Conservation (phyloP, 2,797 vertebrate species). For the Oophaga sylvatica region DNA sequence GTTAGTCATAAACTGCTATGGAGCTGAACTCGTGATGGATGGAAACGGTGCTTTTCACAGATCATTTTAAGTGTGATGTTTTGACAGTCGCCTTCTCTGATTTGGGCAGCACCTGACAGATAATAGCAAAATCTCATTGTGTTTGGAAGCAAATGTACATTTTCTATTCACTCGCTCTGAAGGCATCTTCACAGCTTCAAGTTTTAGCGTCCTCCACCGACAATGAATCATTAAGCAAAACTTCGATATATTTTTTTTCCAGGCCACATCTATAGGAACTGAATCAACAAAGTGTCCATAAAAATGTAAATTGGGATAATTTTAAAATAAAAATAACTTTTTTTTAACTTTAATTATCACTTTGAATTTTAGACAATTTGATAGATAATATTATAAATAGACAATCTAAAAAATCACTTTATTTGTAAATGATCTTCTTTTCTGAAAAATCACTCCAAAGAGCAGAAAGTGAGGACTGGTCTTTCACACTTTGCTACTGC, state of each 20-base stretch:
- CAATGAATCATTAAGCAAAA: neutral
- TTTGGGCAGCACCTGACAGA: slow-evolving; percentile 17
- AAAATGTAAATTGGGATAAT: neutral
- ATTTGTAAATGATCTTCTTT: too few species aligned
- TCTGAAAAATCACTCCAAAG: too few species aligned
- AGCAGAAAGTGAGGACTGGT: too few species aligned
- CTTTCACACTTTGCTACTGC: too few species aligned
- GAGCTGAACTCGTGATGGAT: neutral
- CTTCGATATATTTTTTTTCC: neutral
- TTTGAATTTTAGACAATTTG: too few species aligned
- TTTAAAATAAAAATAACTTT: neutral
- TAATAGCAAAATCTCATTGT: slow-evolving; percentile 3
- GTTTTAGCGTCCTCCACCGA: neutral
- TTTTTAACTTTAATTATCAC: too few species aligned
- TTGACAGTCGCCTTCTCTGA: slow-evolving; percentile 28
- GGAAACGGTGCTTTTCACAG: neutral
- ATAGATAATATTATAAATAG: too few species aligned
- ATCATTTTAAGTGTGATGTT: slow-evolving; percentile 2
- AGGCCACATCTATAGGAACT: neutral
- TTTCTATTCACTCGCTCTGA: neutral
- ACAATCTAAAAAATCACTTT: too few species aligned
- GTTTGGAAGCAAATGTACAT: neutral
- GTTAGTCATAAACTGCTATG: neutral
- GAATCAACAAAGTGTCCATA: neutral
- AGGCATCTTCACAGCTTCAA: neutral